Conservation (phyloP, 2,113 vertebrate species). For the Entelurus aequoreus region DNA sequence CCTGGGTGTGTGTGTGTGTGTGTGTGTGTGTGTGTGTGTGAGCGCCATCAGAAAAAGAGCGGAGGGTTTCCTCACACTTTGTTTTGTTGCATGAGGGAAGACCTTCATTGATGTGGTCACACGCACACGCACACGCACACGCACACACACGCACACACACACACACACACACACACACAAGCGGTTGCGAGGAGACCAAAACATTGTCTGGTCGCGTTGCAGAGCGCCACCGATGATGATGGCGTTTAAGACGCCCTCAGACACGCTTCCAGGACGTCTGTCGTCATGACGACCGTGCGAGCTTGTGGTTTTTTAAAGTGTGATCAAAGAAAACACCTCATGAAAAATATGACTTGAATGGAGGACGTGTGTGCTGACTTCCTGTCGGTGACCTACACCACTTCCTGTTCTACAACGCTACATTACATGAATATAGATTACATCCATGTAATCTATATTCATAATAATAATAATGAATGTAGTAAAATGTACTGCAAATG, state of each 20-base stretch:
- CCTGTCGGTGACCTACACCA: too few species aligned
- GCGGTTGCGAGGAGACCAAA: slow-evolving; percentile 40
- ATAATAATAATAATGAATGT: too few species aligned
- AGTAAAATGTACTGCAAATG: too few species aligned
- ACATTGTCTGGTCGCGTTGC: slow-evolving; percentile 34
- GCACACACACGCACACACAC: slow-evolving; percentile 24
- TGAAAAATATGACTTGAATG: too few species aligned
- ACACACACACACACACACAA: slow-evolving; percentile 12
- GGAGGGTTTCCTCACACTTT: slow-evolving; percentile 50
- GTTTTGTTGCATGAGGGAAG: slow-evolving; percentile 50
- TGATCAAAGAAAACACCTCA: too few species aligned
- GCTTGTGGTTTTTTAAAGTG: background rate
- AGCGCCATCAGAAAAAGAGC: slow-evolving; percentile 56
- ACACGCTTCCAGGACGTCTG: slow-evolving; percentile 15
- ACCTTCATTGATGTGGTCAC: slow-evolving; percentile 18
- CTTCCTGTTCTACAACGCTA: too few species aligned
- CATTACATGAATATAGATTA: too few species aligned
- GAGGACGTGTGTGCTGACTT: too few species aligned
- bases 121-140: slow-evolving; percentile 24
- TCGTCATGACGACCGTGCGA: slow-evolving; percentile 15
- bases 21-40: background rate
- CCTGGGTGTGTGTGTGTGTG: too few species aligned
- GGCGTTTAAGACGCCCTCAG: background rate
- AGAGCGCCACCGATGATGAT: slow-evolving; percentile 37
- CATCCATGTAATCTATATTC: too few species aligned